Evolutionary conservation across 1,140 invertebrate genomes (phyloP).

Genomic region (Drosophila leontia): DNA sequence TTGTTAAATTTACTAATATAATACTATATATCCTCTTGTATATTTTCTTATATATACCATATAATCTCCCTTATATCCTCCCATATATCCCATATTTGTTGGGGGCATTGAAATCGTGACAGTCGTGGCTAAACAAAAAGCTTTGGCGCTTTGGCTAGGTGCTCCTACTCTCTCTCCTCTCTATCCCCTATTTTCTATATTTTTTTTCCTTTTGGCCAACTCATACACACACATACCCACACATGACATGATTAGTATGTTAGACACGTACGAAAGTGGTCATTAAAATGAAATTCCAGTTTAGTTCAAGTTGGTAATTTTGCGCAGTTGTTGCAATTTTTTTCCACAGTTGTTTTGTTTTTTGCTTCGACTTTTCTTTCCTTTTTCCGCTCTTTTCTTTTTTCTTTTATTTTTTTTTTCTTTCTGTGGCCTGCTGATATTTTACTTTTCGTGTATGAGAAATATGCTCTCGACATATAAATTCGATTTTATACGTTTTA

Average conservation of each 20-base stretch:
- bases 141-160: slow-evolving; percentile 17
- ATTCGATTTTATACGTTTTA: slow-evolving; percentile 82
- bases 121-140: slow-evolving; percentile 75
- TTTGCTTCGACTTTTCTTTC: slow-evolving; percentile 9
- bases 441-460: slow-evolving; percentile 57
- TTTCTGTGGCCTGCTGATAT: slow-evolving; percentile 30
- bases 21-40: no score
- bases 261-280: slow-evolving; percentile 84
- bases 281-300: slow-evolving; percentile 84
- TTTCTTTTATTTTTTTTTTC: slow-evolving; percentile 10
- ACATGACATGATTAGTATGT: slow-evolving; percentile 84
- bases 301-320: slow-evolving; percentile 83
- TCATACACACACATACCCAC: slow-evolving; percentile 47
- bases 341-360: slow-evolving; percentile 35
- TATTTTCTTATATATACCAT: no score
- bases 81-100: slow-evolving; percentile 7
- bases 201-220: slow-evolving; percentile 28
- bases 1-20: no score
- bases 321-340: slow-evolving; percentile 83
- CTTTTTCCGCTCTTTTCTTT: background rate
- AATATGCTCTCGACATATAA: slow-evolving; percentile 81
- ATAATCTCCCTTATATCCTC: no score
- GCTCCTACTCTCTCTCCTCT: background rate
- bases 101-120: slow-evolving; percentile 44
- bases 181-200: background rate